These are phyloP conservation scores for Bubo bubo DNA, from an alignment of 2,113 vertebrate species.

Conservation along the genomic window DNA sequence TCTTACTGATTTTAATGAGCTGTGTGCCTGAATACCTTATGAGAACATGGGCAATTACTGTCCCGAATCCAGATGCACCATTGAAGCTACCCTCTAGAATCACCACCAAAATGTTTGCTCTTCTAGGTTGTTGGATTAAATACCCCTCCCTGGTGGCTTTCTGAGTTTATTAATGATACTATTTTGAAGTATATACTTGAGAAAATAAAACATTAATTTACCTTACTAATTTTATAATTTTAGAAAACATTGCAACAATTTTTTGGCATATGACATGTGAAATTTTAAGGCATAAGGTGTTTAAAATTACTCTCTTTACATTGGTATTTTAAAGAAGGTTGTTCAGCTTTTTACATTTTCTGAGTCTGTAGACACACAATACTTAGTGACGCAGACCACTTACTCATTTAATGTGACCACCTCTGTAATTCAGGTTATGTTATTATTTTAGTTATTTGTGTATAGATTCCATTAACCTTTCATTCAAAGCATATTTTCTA, in stretches of 20 bases:
- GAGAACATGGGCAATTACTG: not conserved
- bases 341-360: not conserved
- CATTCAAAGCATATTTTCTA: not conserved
- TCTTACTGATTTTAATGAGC: not conserved
- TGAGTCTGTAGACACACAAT: not conserved
- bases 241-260: not conserved
- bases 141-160: not conserved
- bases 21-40: not conserved
- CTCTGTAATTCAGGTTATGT: not conserved
- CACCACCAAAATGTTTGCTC: not conserved
- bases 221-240: not conserved
- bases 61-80: not conserved
- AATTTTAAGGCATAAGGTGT: not conserved
- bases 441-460: not conserved
- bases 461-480: not conserved
- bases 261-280: not conserved
- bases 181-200: not conserved
- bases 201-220: not conserved
- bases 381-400: not conserved
- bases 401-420: not conserved
- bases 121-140: not conserved
- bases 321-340: not conserved
- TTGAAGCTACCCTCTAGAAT: not conserved
- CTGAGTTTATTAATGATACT: not conserved
- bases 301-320: not conserved